A percentile compares a stretch with the other conserved stretches of the same genome.
Evolutionary conservation across 2,113 vertebrate species (phyloP).

Genomic region (Bubalus kerabau): DNA sequence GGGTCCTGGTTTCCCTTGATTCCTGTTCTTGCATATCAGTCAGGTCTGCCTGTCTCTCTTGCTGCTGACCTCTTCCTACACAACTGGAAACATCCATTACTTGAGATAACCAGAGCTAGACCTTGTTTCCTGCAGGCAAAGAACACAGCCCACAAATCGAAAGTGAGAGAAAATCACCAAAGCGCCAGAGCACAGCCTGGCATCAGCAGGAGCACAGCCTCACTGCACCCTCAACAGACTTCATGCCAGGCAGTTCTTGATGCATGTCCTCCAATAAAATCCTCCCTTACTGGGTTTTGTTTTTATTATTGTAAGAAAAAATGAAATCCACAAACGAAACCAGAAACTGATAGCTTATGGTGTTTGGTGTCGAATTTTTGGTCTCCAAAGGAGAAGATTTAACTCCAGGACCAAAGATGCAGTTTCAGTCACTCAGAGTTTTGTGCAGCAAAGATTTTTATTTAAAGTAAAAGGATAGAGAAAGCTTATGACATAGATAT

Average conservation of each 20-base stretch:
- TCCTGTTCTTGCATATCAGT: background rate
- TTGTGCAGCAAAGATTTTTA: too few species aligned
- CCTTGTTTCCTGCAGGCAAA: background rate
- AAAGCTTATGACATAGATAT: too few species aligned
- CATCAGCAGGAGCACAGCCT: background rate
- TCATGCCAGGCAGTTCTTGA: background rate
- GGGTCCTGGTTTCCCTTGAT: background rate
- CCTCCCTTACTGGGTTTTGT: background rate
- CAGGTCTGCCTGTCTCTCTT: background rate
- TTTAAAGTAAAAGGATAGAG: too few species aligned
- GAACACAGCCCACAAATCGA: background rate
- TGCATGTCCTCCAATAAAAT: background rate
- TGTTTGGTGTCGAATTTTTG: too few species aligned
- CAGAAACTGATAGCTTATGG: background rate
- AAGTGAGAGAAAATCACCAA: background rate
- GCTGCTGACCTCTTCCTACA: background rate
- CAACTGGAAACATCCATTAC: background rate
- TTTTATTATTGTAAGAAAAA: conserved; percentile 33
- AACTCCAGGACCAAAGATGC: too few species aligned
- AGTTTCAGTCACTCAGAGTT: too few species aligned
- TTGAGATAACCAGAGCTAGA: background rate
- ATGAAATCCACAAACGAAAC: background rate
- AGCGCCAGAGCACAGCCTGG: too few species aligned
- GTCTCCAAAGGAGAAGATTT: too few species aligned
- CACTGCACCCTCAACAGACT: background rate